phyloP scores from a whole-genome alignment of 1,140 invertebrate genomes.

The Heliconius hermathena region DNA sequence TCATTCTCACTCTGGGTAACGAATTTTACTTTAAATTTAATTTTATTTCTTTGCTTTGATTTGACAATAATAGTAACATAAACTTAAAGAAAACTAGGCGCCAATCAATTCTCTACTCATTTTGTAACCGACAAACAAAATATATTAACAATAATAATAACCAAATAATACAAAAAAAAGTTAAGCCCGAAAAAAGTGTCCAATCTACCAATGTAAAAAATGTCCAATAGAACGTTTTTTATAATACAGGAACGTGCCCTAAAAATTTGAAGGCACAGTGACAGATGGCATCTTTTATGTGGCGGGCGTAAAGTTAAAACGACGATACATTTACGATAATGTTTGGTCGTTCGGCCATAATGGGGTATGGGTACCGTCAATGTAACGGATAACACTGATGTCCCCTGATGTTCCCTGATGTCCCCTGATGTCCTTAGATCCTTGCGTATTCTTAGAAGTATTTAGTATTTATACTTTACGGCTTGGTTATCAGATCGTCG shows the following conservation, averaged over 20 bases:
- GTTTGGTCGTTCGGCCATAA: slow-evolving; percentile 51
- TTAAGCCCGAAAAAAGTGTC: background rate
- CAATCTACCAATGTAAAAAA: slow-evolving; percentile 11
- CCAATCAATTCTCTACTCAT: too few species aligned
- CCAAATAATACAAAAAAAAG: background rate
- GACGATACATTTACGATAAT: slow-evolving; percentile 61
- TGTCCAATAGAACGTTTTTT: slow-evolving; percentile 8
- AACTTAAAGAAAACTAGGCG: too few species aligned
- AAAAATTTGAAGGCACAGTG: slow-evolving; percentile 37
- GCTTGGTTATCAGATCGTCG: background rate
- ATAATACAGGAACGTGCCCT: slow-evolving; percentile 19
- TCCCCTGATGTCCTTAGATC: slow-evolving; percentile 39
- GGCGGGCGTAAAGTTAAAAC: slow-evolving; percentile 54
- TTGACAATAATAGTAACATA: too few species aligned
- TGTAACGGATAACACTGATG: slow-evolving; percentile 46
- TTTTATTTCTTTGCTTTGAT: too few species aligned
- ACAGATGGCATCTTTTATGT: slow-evolving; percentile 40
- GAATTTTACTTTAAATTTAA: too few species aligned
- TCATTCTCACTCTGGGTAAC: too few species aligned
- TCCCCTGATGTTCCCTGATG: slow-evolving; percentile 20
- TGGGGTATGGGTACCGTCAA: slow-evolving; percentile 39
- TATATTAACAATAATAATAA: background rate
- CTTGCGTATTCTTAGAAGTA: slow-evolving; percentile 33
- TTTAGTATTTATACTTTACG: slow-evolving; percentile 32
- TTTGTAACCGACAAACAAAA: too few species aligned